A percentile compares a stretch with the other conserved stretches of the same genome.
These are phyloP conservation scores for Orussus abietinus DNA, from an alignment of 1,140 invertebrate species.

Conservation along the genomic window DNA sequence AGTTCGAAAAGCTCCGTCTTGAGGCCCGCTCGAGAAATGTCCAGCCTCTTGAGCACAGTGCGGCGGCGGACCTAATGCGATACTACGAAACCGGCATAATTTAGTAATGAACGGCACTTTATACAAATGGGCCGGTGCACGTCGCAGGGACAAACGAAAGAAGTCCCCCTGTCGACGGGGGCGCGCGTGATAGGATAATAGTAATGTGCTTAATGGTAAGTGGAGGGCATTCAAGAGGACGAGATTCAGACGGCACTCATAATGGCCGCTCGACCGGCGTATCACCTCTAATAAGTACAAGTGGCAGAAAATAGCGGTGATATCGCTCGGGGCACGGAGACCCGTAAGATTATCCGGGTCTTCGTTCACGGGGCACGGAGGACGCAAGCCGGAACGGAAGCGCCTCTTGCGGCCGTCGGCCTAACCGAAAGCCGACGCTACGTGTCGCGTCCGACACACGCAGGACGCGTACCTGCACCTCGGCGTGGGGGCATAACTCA, in stretches of 20 bases:
- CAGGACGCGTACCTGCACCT: neutral
- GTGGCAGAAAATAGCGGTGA: slow-evolving; percentile 55
- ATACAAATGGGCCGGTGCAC: slow-evolving; percentile 50
- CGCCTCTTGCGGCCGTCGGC: neutral
- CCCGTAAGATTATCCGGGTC: slow-evolving; percentile 19
- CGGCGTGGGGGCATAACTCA: slow-evolving; percentile 39
- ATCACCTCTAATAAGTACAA: slow-evolving; percentile 55
- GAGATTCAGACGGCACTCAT: slow-evolving; percentile 53
- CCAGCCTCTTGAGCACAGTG: no score
- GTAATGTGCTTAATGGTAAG: slow-evolving; percentile 56
- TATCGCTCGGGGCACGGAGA: slow-evolving; percentile 30
- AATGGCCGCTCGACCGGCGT: slow-evolving; percentile 44
- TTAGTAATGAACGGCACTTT: slow-evolving; percentile 54
- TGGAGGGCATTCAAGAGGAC: slow-evolving; percentile 52
- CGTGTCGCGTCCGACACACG: slow-evolving; percentile 1
- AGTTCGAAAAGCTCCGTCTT: no score
- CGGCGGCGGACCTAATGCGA: slow-evolving; percentile 39
- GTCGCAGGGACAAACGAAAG: slow-evolving; percentile 42
- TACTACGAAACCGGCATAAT: slow-evolving; percentile 51
- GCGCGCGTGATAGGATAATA: slow-evolving; percentile 53
- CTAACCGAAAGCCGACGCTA: slow-evolving; percentile 8
- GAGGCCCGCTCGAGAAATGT: no score
- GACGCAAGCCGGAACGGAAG: no score
- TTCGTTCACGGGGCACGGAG: no score
- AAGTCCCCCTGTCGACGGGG: slow-evolving; percentile 41